Conservation (phyloP, 2,888 invertebrate genomes). For the Lepidocyrtinus sp. region DNA sequence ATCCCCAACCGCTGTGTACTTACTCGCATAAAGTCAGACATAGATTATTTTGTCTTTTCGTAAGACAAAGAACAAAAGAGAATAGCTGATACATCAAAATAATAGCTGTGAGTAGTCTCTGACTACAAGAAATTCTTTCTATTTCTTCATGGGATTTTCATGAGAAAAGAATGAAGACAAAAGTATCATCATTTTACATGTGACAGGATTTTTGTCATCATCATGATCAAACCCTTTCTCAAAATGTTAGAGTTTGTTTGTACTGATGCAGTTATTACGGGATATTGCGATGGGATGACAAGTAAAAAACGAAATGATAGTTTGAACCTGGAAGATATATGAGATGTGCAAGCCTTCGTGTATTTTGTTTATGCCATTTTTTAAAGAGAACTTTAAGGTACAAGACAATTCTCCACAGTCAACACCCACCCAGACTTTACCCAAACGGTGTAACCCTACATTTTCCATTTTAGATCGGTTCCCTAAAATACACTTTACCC, state of each 20-base stretch:
- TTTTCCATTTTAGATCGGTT: too few relatives aligned
- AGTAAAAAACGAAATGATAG: too few relatives aligned
- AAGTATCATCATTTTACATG: constrained; percentile 53
- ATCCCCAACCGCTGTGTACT: not conserved
- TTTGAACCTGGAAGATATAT: too few relatives aligned
- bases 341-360: too few relatives aligned
- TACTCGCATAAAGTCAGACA: not conserved
- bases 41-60: not conserved
- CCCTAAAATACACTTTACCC: too few relatives aligned
- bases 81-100: not conserved
- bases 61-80: too few relatives aligned
- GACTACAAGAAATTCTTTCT: not conserved
- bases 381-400: too few relatives aligned
- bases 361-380: too few relatives aligned
- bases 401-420: too few relatives aligned
- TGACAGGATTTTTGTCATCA: constrained; percentile 52
- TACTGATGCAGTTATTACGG: constrained; percentile 7
- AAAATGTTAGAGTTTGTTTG: constrained; percentile 24
- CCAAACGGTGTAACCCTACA: too few relatives aligned
- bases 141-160: constrained; percentile 32
- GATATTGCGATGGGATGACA: not conserved
- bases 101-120: not conserved
- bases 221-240: constrained; percentile 32
- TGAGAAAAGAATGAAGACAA: constrained; percentile 52
- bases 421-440: too few relatives aligned